These are phyloP conservation scores for Macroramphosus scolopax DNA, from an alignment of 2,797 vertebrate genomes.

Conservation along the genomic window DNA sequence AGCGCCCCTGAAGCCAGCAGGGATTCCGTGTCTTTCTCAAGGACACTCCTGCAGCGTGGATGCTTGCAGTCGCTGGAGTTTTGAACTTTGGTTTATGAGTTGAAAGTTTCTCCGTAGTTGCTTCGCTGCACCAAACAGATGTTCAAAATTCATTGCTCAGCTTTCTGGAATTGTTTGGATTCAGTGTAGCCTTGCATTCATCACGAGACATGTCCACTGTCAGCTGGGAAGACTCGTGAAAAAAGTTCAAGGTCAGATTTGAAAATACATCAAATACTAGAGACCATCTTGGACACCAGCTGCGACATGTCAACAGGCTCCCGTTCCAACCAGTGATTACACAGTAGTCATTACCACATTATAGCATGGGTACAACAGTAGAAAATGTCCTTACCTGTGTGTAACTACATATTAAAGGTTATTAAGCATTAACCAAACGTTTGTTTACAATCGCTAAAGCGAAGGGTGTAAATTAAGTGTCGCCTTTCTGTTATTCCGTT, in stretches of 20 bases:
- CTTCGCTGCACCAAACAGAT: slow-evolving; percentile 40
- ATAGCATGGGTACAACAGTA: no score
- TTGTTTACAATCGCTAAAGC: no score
- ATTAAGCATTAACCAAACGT: no score
- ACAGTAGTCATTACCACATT: no score
- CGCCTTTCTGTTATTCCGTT: neutral
- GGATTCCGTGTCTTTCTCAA: slow-evolving; percentile 25
- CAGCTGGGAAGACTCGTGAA: neutral
- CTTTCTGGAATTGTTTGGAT: slow-evolving; percentile 31
- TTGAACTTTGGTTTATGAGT: slow-evolving; percentile 47
- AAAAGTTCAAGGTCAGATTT: neutral
- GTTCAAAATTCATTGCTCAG: slow-evolving; percentile 35
- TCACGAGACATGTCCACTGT: neutral
- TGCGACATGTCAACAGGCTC: no score
- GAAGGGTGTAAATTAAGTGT: no score
- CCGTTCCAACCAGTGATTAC: no score
- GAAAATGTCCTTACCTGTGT: no score
- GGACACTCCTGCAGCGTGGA: slow-evolving; percentile 17
- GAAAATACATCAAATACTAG: no score
- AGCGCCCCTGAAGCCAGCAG: slow-evolving; percentile 18
- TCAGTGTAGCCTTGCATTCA: slow-evolving; percentile 4
- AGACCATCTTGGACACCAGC: no score
- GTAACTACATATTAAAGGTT: no score
- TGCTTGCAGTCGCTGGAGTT: slow-evolving; percentile 12
- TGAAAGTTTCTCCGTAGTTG: slow-evolving; percentile 27